A percentile compares a stretch with the other conserved stretches of the same genome.
These are phyloP conservation scores for Isaurus tuberculatus DNA, from an alignment of 92 coral and sea anemone species.

Conservation along the genomic window DNA sequence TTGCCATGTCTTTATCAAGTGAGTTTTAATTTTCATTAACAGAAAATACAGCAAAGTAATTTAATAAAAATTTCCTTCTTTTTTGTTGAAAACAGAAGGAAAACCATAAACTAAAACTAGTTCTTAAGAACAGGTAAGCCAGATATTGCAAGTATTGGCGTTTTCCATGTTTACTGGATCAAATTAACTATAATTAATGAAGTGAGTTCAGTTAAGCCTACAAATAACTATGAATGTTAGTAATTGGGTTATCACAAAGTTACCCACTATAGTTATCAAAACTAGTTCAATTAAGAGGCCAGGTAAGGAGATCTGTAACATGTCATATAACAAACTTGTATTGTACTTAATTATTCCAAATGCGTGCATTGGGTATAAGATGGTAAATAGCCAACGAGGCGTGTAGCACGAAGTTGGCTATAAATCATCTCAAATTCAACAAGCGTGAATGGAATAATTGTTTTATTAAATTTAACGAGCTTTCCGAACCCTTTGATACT, in stretches of 20 bases:
- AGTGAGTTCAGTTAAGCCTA: not conserved
- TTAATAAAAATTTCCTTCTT: not conserved
- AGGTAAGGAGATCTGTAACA: too few relatives aligned
- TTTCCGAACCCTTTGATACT: too few relatives aligned
- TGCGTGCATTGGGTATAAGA: too few relatives aligned
- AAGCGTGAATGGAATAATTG: too few relatives aligned
- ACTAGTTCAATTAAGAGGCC: too few relatives aligned
- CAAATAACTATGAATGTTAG: not conserved
- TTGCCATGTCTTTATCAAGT: slow-evolving; percentile 4
- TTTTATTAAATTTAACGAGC: too few relatives aligned
- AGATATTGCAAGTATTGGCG: not conserved
- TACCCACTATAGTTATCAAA: too few relatives aligned
- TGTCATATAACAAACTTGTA: too few relatives aligned
- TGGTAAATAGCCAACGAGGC: too few relatives aligned
- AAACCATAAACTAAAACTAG: not conserved
- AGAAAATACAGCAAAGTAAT: not conserved
- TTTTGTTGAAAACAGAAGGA: not conserved
- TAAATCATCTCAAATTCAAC: too few relatives aligned
- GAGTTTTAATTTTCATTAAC: slow-evolving; percentile 11
- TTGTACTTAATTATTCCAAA: too few relatives aligned
- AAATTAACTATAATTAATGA: not conserved
- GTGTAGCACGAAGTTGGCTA: too few relatives aligned
- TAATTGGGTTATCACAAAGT: not conserved
- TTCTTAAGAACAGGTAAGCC: not conserved
- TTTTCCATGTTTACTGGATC: not conserved